Conservation (phyloP, 1,140 invertebrate genomes). For the Helicoverpa zea region DNA sequence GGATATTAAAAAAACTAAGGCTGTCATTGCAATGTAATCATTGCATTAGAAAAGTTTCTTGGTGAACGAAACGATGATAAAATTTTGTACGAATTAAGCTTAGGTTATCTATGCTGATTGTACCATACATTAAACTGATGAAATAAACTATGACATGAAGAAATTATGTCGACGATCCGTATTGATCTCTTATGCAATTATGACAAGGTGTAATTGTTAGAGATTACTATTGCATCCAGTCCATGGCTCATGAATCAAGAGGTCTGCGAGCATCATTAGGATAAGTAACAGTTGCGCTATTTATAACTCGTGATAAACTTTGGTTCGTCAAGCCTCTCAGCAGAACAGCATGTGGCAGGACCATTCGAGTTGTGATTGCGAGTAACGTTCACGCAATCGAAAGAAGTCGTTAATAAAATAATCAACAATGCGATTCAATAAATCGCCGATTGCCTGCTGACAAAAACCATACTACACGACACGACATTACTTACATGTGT, state of each 20-base stretch:
- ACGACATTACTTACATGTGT: conserved; percentile 77
- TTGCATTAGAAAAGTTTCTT: too few relatives aligned
- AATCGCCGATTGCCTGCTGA: conserved; percentile 80
- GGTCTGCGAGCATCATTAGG: not conserved
- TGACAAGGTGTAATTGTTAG: conserved; percentile 29
- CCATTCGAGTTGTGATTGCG: conserved; percentile 45
- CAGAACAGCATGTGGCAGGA: conserved; percentile 49
- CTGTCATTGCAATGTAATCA: too few relatives aligned
- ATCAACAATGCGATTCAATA: conserved; percentile 77
- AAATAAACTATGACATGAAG: not conserved
- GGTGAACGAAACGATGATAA: too few relatives aligned
- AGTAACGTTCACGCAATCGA: conserved; percentile 57
- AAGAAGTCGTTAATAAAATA: conserved; percentile 75
- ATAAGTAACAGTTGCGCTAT: conserved; percentile 1
- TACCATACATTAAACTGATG: not conserved
- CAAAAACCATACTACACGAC: conserved; percentile 74
- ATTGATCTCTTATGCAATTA: not conserved
- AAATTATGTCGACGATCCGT: conserved; percentile 13
- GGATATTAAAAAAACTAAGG: too few relatives aligned
- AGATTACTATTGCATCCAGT: not conserved
- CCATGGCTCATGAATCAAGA: not conserved
- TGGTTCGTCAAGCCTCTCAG: conserved; percentile 56
- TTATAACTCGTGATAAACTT: conserved; percentile 49
- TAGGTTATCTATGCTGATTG: not conserved
- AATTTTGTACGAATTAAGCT: not conserved